Conservation (phyloP, 2,888 invertebrate genomes). For the Erpobdella octoculata region DNA sequence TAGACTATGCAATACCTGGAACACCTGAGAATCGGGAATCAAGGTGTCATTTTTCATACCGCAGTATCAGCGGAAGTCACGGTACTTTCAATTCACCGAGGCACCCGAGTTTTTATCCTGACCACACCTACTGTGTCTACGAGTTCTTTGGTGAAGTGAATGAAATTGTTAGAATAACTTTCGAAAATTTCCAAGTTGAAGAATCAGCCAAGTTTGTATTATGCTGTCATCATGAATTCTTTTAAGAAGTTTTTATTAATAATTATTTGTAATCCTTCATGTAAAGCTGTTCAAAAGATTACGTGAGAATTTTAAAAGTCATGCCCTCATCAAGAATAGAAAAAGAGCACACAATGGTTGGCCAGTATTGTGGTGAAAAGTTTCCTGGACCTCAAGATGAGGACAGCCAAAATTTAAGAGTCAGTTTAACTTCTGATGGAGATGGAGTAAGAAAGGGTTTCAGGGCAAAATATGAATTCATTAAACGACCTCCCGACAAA, state of each 20-base stretch:
- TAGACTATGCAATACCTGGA: conserved; percentile 85
- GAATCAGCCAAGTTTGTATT: conserved; percentile 23
- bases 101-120: conserved; percentile 50
- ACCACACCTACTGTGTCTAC: conserved; percentile 53
- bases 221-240: background rate
- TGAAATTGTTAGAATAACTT: conserved; percentile 45
- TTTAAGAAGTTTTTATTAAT: background rate
- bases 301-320: conserved; percentile 37
- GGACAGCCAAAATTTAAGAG: conserved; percentile 71
- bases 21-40: conserved; percentile 75
- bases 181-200: conserved; percentile 42
- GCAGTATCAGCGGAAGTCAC: conserved; percentile 40
- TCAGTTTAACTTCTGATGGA: conserved; percentile 80
- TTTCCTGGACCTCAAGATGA: conserved; percentile 90
- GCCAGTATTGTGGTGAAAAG: conserved; percentile 80
- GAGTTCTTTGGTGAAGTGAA: conserved; percentile 48
- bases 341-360: conserved; percentile 59
- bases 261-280: background rate
- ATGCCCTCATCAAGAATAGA: background rate
- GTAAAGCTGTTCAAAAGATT: conserved; percentile 43
- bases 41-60: conserved; percentile 77
- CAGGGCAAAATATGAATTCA: conserved; percentile 87
- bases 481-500: conserved; percentile 47
- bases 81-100: conserved; percentile 79
- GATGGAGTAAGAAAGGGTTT: conserved; percentile 81